A percentile compares a stretch with the other conserved stretches of the same genome.
phyloP scores from a whole-genome alignment of 1,140 invertebrate species.

The Zaprionus davidi region DNA sequence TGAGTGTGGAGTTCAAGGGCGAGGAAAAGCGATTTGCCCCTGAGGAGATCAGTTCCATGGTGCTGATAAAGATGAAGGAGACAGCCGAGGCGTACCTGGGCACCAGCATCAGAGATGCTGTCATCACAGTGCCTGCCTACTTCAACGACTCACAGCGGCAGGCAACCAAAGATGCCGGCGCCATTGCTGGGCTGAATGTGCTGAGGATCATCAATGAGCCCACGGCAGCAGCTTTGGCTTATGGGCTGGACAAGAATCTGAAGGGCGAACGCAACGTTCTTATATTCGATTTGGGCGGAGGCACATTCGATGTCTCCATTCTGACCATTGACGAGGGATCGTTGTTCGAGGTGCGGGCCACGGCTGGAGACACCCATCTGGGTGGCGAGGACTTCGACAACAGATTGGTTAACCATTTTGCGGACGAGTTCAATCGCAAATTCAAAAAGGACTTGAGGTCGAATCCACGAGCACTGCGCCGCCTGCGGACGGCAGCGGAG shows the following conservation, averaged over 20 bases:
- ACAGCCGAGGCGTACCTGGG: constrained; percentile 92
- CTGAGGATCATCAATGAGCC: constrained; percentile 90
- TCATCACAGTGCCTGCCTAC: constrained; percentile 87
- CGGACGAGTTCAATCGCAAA: constrained; percentile 92
- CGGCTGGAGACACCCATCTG: constrained; percentile 90
- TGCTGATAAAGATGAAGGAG: constrained; percentile 92
- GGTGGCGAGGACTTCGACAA: constrained; percentile 92
- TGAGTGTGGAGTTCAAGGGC: constrained; percentile 90
- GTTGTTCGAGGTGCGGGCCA: constrained; percentile 89
- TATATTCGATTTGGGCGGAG: constrained; percentile 90
- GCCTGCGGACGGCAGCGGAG: constrained; percentile 90
- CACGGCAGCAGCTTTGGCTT: constrained; percentile 89
- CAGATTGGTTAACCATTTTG: constrained; percentile 91
- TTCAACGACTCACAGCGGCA: constrained; percentile 89
- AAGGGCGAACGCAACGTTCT: constrained; percentile 90
- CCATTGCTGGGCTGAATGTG: constrained; percentile 88
- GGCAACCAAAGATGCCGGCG: constrained; percentile 88
- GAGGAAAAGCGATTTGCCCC: constrained; percentile 90
- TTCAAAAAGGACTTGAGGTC: constrained; percentile 90
- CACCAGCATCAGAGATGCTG: constrained; percentile 87
- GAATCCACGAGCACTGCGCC: constrained; percentile 90
- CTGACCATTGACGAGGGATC: constrained; percentile 93
- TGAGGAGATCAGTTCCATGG: constrained; percentile 92
- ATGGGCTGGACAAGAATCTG: constrained; percentile 90
- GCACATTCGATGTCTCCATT: constrained; percentile 94